Base-by-base conservation (phyloP, 1,140 invertebrate species). In the Arctopsyche grandis region DNA sequence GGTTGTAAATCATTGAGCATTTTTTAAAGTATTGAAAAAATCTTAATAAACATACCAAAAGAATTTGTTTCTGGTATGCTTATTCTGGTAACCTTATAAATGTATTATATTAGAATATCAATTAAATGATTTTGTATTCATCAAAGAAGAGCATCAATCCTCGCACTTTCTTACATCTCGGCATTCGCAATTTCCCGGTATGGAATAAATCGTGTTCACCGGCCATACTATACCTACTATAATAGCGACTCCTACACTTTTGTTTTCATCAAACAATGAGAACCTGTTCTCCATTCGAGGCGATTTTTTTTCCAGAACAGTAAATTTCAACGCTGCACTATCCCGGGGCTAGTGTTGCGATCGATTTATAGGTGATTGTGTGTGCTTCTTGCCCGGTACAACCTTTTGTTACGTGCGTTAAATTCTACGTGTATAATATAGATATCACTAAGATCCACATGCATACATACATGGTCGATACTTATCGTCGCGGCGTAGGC, bases 211-310 rank as follows among this genome's bases (percentile, higher is more conserved):
- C 29, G 29, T 38, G 29, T 38, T 38, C 29, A 38, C 29, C 7
- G 29, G 7, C 29, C 7, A 38, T 38, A 38, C 29, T 38, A n/a
- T 38, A 7, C 7, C 1, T 38, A 38, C 3, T 38, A 7, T 38
- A 38, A 38, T 38, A 38, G 29, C 29, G 29, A 38, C 74, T 80
- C 79, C 79, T 75, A 80, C 79, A 80, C 79, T 77, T 80, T 66
- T 75, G 78, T 69, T 76, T 79, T 79, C 78, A 52, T 80, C 69
- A 73, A 75, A 80, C 79, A 80, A 52, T 52, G 69, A 78, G 73
- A 78, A 71, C 75, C 63, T 69, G 75, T 77, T 66, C 43, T 77
- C 29, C 1, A 43, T 38, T 38, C 26, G 48, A 21, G 74, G 10
- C 46, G 74, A 60, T 52, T 21, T 29, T 77, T 75, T 76, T 77